Conservation (phyloP, 2,797 vertebrate genomes). For the Leptodactylus fallax region DNA sequence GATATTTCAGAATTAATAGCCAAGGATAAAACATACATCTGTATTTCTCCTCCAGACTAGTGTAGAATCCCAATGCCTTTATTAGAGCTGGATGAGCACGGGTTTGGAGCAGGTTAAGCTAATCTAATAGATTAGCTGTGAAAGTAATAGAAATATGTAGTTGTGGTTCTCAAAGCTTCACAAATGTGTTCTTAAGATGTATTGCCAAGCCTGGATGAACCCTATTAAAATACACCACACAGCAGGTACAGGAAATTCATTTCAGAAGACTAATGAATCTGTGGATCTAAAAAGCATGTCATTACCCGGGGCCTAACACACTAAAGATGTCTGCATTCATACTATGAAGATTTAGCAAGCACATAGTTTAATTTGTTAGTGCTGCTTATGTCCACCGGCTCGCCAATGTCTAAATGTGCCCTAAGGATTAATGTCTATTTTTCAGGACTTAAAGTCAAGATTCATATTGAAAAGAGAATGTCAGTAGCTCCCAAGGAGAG, state of each 20-base stretch:
- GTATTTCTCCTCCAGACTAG: slow-evolving; percentile 34
- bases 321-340: slow-evolving; percentile 26
- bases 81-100: slow-evolving; percentile 36
- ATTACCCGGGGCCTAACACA: slow-evolving; percentile 36
- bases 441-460: slow-evolving; percentile 1
- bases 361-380: slow-evolving; percentile 24
- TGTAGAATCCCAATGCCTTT: slow-evolving; percentile 42
- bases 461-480: not conserved
- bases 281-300: slow-evolving; percentile 51
- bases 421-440: not conserved
- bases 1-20: slow-evolving; percentile 53
- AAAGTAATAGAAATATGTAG: slow-evolving; percentile 47
- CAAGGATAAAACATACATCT: slow-evolving; percentile 40
- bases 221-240: slow-evolving; percentile 56
- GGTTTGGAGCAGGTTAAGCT: slow-evolving; percentile 52
- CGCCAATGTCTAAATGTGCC: not conserved
- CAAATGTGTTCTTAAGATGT: slow-evolving; percentile 46
- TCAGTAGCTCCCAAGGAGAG: not conserved
- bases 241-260: slow-evolving; percentile 43
- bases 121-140: slow-evolving; percentile 52
- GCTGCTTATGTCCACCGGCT: not conserved
- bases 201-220: slow-evolving; percentile 44
- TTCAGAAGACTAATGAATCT: slow-evolving; percentile 50
- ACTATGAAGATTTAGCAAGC: slow-evolving; percentile 29
- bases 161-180: slow-evolving; percentile 36